Percentiles rank a stretch among this genome's conserved stretches.
Evolutionary conservation across 2,888 invertebrate genomes (phyloP).

Genomic region (Teleogryllus oceanicus): DNA sequence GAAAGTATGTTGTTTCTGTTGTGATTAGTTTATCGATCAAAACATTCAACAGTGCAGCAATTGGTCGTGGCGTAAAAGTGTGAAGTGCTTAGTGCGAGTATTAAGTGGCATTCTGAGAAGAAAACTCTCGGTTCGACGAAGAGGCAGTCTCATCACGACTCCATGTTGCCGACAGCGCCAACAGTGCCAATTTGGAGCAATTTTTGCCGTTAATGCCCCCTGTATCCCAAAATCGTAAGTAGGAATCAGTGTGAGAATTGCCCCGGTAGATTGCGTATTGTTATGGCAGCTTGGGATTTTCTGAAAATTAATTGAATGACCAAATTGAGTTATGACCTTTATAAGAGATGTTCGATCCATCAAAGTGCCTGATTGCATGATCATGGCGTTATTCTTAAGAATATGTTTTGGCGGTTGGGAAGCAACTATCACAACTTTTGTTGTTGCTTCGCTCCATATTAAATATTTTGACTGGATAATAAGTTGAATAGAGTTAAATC

Average conservation of each 20-base stretch:
- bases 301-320: constrained; percentile 23
- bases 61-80: constrained; percentile 6
- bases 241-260: constrained; percentile 39
- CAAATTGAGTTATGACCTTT: constrained; percentile 31
- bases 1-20: background rate
- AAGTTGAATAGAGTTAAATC: no score
- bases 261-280: constrained; percentile 40
- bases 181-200: constrained; percentile 64
- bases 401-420: background rate
- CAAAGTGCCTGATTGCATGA: constrained; percentile 25
- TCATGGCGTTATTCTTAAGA: constrained; percentile 28
- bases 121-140: background rate
- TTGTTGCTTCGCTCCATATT: no score
- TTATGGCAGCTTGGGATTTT: constrained; percentile 27
- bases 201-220: constrained; percentile 66
- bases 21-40: background rate
- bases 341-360: constrained; percentile 32
- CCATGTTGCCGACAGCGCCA: constrained; percentile 66
- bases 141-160: constrained; percentile 41
- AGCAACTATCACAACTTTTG: no score
- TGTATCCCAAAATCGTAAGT: constrained; percentile 48
- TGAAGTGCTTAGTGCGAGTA: background rate
- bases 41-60: background rate
- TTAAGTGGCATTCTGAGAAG: background rate
- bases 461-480: no score